A percentile compares a stretch with the other conserved stretches of the same genome.
phyloP scores from a whole-genome alignment of 2,113 vertebrate genomes.

The Rhineura floridana region DNA sequence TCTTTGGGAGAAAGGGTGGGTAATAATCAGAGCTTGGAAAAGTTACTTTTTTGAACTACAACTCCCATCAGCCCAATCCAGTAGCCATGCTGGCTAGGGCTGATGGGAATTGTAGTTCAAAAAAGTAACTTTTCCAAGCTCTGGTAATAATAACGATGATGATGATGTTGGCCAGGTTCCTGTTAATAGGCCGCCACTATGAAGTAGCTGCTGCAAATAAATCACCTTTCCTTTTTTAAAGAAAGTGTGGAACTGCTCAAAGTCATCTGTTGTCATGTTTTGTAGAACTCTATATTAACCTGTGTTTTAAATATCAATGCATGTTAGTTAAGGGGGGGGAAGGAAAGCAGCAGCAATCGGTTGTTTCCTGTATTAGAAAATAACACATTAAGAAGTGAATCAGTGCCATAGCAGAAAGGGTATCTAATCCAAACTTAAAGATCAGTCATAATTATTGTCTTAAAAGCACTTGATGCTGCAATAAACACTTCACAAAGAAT shows the following conservation, averaged over 20 bases:
- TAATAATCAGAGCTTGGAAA: too few relatives aligned
- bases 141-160: too few relatives aligned
- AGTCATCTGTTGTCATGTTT: background rate
- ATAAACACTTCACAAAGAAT: slow-evolving; percentile 46
- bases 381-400: slow-evolving; percentile 9
- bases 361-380: slow-evolving; percentile 41
- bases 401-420: slow-evolving; percentile 8
- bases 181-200: background rate
- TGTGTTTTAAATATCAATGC: slow-evolving; percentile 37
- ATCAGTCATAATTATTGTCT: slow-evolving; percentile 45
- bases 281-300: slow-evolving; percentile 30
- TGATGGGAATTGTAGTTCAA: too few relatives aligned
- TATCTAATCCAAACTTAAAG: slow-evolving; percentile 24
- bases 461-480: slow-evolving; percentile 53
- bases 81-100: too few relatives aligned
- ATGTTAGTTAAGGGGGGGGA: slow-evolving; percentile 24
- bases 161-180: background rate
- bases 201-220: background rate
- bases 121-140: too few relatives aligned
- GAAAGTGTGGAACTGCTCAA: background rate
- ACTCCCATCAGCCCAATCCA: too few relatives aligned
- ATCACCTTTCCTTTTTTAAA: background rate
- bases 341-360: slow-evolving; percentile 2
- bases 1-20: too few relatives aligned
- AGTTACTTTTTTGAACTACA: too few relatives aligned